These are phyloP conservation scores for Drosophila prolongata DNA, from an alignment of 2,888 invertebrate species.

Conservation along the genomic window DNA sequence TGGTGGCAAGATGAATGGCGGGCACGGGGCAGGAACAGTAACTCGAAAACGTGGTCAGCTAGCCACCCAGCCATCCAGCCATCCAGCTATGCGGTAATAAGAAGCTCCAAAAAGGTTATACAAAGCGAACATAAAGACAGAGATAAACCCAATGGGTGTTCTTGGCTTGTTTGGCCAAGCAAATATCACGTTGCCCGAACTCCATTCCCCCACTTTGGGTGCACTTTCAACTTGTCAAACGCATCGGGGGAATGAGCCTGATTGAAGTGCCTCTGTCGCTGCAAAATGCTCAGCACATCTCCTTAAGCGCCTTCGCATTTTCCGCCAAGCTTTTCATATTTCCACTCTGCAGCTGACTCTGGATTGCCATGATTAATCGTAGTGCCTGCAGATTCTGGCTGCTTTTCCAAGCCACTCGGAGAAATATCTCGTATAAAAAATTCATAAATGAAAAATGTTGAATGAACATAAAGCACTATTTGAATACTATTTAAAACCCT, in stretches of 20 bases:
- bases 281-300: conserved; percentile 20
- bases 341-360: conserved; percentile 32
- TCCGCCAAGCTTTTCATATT: conserved; percentile 49
- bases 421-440: too few species aligned
- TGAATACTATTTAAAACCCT: too few species aligned
- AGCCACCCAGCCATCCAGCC: conserved; percentile 9
- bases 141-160: conserved; percentile 42
- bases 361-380: conserved; percentile 80
- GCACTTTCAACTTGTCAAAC: conserved; percentile 78
- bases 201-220: conserved; percentile 60
- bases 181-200: conserved; percentile 62
- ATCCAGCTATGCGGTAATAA: conserved; percentile 37
- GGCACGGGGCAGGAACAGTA: conserved; percentile 17
- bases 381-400: conserved; percentile 43
- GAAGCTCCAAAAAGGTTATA: conserved; percentile 33
- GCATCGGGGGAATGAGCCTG: conserved; percentile 74
- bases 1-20: conserved; percentile 67
- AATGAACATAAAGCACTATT: too few species aligned
- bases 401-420: conserved; percentile 1
- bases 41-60: conserved; percentile 67
- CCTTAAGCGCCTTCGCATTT: conserved; percentile 43
- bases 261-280: conserved; percentile 71
- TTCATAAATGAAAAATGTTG: too few species aligned
- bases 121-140: conserved; percentile 16
- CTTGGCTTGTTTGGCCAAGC: conserved; percentile 62